Conservation (phyloP, 2,113 vertebrate species). For the Antennarius striatus region DNA sequence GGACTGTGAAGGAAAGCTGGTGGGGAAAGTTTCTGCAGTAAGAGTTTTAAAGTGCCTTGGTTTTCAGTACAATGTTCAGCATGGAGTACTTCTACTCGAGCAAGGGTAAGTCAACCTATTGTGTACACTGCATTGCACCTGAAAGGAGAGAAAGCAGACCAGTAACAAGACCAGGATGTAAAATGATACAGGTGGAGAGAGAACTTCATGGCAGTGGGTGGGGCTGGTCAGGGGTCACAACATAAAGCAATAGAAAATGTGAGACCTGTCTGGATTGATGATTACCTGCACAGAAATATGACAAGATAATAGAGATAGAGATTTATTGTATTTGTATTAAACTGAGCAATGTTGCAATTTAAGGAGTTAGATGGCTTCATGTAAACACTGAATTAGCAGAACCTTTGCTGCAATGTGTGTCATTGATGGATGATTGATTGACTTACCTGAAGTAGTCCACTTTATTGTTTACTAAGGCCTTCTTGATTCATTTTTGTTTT, state of each 20-base stretch:
- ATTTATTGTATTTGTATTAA: no score
- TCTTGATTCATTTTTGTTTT: no score
- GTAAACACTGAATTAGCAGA: no score
- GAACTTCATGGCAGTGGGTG: slow-evolving; percentile 22
- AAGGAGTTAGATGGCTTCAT: no score
- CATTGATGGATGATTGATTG: no score
- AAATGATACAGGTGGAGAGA: slow-evolving; percentile 66
- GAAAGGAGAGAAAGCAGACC: slow-evolving; percentile 43
- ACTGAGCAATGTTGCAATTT: no score
- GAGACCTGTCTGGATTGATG: slow-evolving; percentile 1
- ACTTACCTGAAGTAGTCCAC: no score
- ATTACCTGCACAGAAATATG: slow-evolving; percentile 20
- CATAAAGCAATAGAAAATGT: slow-evolving; percentile 22
- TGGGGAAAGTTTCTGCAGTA: neutral
- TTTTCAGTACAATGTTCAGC: slow-evolving; percentile 29
- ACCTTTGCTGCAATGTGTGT: no score
- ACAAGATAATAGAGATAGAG: no score
- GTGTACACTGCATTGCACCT: slow-evolving; percentile 23
- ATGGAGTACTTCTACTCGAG: slow-evolving; percentile 74
- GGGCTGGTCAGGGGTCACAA: slow-evolving; percentile 38
- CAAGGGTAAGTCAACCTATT: slow-evolving; percentile 75
- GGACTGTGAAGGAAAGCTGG: neutral
- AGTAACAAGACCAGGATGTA: slow-evolving; percentile 45
- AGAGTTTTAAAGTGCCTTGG: slow-evolving; percentile 50
- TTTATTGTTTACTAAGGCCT: no score